Percentiles rank a stretch among this genome's conserved stretches.
These are phyloP conservation scores for Urocynchramus pylzowi DNA, from an alignment of 2,113 vertebrate species.

Conservation along the genomic window DNA sequence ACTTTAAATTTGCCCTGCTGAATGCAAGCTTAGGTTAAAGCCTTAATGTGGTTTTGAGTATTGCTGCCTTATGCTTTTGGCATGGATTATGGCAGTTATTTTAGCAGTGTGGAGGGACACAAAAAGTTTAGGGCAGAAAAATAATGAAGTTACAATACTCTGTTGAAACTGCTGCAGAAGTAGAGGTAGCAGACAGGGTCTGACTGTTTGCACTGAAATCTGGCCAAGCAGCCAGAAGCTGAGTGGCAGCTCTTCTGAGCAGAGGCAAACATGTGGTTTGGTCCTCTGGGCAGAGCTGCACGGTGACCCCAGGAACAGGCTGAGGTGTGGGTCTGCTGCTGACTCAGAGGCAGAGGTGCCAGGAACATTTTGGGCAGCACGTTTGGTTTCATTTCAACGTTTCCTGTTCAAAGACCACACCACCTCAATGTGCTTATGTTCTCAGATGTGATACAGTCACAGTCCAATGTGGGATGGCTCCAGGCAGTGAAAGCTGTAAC, in stretches of 20 bases:
- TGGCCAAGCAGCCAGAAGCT: not conserved
- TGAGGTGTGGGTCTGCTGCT: not conserved
- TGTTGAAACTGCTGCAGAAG: not conserved
- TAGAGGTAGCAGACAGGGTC: not conserved
- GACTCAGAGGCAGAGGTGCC: not conserved
- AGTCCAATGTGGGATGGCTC: not conserved
- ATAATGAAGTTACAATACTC: not conserved
- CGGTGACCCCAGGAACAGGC: not conserved
- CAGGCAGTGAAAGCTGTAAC: slow-evolving; percentile 25
- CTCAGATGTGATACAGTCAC: not conserved
- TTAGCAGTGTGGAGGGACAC: not conserved
- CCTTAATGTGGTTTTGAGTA: not conserved
- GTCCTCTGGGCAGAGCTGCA: not conserved
- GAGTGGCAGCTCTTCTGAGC: not conserved
- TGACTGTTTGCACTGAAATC: not conserved
- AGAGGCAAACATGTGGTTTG: not conserved
- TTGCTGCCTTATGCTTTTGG: not conserved
- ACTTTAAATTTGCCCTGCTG: not conserved
- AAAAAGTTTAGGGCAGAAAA: slow-evolving; percentile 20
- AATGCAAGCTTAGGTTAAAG: not conserved
- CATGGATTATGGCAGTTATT: not conserved
- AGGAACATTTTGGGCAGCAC: not conserved
- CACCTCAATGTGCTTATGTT: not conserved
- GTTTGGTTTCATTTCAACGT: not conserved
- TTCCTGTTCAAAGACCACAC: not conserved